Conservation (phyloP, 1,140 invertebrate species). For the Sitobion miscanthi region DNA sequence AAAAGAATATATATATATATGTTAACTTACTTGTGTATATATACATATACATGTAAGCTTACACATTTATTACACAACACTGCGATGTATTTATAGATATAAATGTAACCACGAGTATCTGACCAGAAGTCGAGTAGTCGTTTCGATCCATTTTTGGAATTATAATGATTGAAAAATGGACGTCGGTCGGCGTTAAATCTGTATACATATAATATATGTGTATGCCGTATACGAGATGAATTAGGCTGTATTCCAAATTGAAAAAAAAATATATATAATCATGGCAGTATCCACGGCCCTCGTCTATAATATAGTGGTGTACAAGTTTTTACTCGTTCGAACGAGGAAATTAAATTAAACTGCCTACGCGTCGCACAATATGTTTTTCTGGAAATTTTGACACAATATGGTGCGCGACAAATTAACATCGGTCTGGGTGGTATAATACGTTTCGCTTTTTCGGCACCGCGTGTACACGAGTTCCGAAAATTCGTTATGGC, state of each 20-base stretch:
- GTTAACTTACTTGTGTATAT: background rate
- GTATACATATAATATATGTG: background rate
- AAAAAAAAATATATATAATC: background rate
- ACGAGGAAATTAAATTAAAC: conserved; percentile 15
- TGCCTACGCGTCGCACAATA: background rate
- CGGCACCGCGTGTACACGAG: background rate
- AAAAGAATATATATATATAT: background rate
- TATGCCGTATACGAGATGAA: conserved; percentile 6
- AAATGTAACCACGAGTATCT: background rate
- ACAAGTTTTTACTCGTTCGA: background rate
- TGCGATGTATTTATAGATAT: background rate
- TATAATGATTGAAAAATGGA: background rate
- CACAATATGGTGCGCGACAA: background rate
- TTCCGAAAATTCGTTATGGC: background rate
- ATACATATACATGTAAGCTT: background rate
- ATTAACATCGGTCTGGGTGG: background rate
- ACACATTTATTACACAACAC: background rate
- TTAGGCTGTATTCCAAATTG: background rate
- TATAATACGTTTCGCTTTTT: background rate
- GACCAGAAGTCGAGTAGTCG: conserved; percentile 16
- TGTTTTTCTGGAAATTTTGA: background rate
- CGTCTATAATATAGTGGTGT: background rate
- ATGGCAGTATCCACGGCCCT: background rate
- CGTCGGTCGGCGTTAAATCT: background rate
- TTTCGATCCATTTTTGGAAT: conserved; percentile 25